These are phyloP conservation scores for Peucedramus taeniatus DNA, from an alignment of 2,113 vertebrate genomes.

Conservation along the genomic window DNA sequence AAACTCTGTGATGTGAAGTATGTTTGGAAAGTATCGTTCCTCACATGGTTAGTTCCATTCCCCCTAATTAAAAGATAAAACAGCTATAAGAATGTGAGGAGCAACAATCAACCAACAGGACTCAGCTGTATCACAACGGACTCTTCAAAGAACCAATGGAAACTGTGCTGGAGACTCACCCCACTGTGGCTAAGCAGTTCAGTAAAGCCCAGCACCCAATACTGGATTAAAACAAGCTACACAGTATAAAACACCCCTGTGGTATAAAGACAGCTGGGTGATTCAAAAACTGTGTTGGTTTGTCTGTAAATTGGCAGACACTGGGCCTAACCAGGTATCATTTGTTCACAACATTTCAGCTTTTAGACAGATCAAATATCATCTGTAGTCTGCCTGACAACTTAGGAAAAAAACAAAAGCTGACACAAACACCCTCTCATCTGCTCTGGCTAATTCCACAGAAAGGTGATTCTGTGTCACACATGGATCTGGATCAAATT, in stretches of 20 bases:
- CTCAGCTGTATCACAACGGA: neutral
- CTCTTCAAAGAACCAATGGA: neutral
- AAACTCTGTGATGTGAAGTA: neutral
- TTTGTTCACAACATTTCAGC: neutral
- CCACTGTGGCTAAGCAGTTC: neutral
- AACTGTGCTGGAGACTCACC: neutral
- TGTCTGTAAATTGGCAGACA: neutral
- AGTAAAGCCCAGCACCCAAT: neutral
- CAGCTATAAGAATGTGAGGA: neutral
- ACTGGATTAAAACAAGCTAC: neutral
- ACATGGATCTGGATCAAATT: neutral
- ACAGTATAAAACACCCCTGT: neutral
- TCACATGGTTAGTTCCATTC: neutral
- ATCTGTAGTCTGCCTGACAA: neutral
- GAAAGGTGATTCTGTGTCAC: neutral
- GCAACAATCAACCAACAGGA: neutral
- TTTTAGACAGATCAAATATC: neutral
- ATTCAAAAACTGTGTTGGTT: neutral
- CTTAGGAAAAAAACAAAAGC: neutral
- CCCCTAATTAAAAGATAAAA: neutral
- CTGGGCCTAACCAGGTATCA: neutral
- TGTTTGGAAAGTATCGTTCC: neutral
- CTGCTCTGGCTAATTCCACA: neutral
- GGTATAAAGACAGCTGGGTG: neutral
- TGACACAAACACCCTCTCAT: neutral